phyloP scores from a whole-genome alignment of 2,797 vertebrate species.

The Semotilus atromaculatus region DNA sequence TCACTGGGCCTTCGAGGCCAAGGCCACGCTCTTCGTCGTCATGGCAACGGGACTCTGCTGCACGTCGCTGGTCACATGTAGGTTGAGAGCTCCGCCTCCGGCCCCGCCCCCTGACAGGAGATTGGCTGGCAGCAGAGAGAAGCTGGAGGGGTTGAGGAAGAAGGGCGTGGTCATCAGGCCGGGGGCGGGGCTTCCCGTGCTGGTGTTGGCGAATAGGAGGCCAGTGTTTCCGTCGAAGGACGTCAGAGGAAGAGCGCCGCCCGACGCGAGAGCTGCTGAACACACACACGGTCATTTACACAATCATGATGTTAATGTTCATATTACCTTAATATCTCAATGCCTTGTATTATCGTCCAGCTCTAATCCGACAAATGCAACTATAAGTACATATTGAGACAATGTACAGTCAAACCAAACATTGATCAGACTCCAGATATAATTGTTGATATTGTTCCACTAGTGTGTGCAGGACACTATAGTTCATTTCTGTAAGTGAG shows the following conservation, averaged over 20 bases:
- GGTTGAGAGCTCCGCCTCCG: constrained; percentile 81
- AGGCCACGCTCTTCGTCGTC: constrained; percentile 79
- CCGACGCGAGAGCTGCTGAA: constrained; percentile 83
- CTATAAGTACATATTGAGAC: no score
- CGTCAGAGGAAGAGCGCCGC: constrained; percentile 87
- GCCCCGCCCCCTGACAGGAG: constrained; percentile 82
- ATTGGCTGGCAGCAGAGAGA: constrained; percentile 87
- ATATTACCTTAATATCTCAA: neutral
- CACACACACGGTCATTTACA: no score
- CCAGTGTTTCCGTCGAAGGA: constrained; percentile 80
- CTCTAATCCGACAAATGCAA: no score
- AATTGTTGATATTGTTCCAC: no score
- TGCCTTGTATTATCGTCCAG: no score
- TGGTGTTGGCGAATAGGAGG: constrained; percentile 56
- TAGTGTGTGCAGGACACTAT: no score
- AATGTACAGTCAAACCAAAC: no score
- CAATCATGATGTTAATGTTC: neutral
- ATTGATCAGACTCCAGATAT: no score
- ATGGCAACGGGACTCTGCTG: constrained; percentile 82
- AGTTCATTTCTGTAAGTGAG: no score
- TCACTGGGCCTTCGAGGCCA: constrained; percentile 89
- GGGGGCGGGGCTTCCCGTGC: constrained; percentile 30
- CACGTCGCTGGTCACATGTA: constrained; percentile 82
- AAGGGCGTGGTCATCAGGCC: constrained; percentile 86
- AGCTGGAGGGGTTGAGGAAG: constrained; percentile 87